phyloP scores from a whole-genome alignment of 2,797 vertebrate genomes.

The Microcaecilia unicolor region DNA sequence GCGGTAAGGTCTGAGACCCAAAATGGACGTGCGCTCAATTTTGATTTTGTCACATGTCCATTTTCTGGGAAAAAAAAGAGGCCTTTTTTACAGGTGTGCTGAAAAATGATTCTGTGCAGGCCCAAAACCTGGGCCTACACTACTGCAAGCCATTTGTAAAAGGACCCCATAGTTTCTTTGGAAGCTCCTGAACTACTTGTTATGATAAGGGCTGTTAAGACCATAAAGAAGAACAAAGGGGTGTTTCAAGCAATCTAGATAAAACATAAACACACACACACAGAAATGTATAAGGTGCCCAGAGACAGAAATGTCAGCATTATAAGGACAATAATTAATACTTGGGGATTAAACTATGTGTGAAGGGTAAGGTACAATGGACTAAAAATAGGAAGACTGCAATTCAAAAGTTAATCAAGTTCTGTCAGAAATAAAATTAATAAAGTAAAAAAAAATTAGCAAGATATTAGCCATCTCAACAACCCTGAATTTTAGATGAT shows the following conservation, averaged over 20 bases:
- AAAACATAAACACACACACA: slow-evolving; percentile 38
- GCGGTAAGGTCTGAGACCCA: too few relatives aligned
- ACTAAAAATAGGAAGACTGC: slow-evolving; percentile 59
- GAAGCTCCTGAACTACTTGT: too few relatives aligned
- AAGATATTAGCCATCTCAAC: slow-evolving; percentile 49
- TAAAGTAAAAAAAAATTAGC: slow-evolving; percentile 61
- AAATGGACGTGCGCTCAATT: too few relatives aligned
- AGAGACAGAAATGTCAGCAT: slow-evolving; percentile 54
- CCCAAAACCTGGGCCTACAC: too few relatives aligned
- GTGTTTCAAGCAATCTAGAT: slow-evolving; percentile 41
- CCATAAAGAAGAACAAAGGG: slow-evolving; percentile 29
- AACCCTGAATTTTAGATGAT: slow-evolving; percentile 29
- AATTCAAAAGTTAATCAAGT: slow-evolving; percentile 66
- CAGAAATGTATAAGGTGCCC: slow-evolving; percentile 51
- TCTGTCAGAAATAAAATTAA: slow-evolving; percentile 65
- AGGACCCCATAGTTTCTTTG: too few relatives aligned
- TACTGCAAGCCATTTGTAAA: too few relatives aligned
- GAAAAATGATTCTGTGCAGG: too few relatives aligned
- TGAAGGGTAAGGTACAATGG: slow-evolving; percentile 59
- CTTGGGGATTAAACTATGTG: slow-evolving; percentile 67
- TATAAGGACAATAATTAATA: slow-evolving; percentile 62
- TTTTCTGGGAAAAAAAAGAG: too few relatives aligned
- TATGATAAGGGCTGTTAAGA: too few relatives aligned
- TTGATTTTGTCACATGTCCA: too few relatives aligned
- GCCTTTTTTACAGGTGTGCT: too few relatives aligned